Percentiles rank a stretch among this genome's conserved stretches.
phyloP scores from a whole-genome alignment of 2,113 vertebrate genomes.

The Tetrax tetrax region DNA sequence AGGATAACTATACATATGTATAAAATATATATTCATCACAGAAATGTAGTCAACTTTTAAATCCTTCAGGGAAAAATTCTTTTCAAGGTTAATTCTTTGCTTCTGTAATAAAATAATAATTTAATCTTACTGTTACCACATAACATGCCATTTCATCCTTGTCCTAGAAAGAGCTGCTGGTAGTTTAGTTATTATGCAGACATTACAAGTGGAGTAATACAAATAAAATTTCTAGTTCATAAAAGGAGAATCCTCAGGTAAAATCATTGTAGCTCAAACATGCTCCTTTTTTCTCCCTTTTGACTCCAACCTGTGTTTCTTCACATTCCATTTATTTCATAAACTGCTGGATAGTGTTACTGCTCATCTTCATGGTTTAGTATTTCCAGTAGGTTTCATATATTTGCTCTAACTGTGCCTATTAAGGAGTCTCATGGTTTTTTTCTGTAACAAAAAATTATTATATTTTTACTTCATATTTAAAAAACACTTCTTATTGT shows the following conservation, averaged over 20 bases:
- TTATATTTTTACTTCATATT: not conserved
- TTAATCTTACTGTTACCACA: not conserved
- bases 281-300: not conserved
- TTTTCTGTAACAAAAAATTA: not conserved
- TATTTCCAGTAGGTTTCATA: not conserved
- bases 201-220: not conserved
- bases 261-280: not conserved
- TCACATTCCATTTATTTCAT: not conserved
- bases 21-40: not conserved
- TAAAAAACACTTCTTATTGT: fast-evolving
- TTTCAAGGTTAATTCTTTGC: not conserved
- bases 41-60: not conserved
- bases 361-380: not conserved
- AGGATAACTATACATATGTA: not conserved
- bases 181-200: not conserved
- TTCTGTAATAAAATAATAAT: not conserved
- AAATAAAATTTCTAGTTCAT: not conserved
- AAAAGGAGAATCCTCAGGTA: not conserved
- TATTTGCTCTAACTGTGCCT: not conserved
- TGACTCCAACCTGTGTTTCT: not conserved
- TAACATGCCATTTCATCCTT: not conserved
- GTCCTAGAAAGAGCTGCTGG: not conserved
- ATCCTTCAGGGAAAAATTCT: not conserved
- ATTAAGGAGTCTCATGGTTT: not conserved
- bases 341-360: not conserved